phyloP scores from a whole-genome alignment of 23 tunicate species.

The Halocynthia aurantium region DNA sequence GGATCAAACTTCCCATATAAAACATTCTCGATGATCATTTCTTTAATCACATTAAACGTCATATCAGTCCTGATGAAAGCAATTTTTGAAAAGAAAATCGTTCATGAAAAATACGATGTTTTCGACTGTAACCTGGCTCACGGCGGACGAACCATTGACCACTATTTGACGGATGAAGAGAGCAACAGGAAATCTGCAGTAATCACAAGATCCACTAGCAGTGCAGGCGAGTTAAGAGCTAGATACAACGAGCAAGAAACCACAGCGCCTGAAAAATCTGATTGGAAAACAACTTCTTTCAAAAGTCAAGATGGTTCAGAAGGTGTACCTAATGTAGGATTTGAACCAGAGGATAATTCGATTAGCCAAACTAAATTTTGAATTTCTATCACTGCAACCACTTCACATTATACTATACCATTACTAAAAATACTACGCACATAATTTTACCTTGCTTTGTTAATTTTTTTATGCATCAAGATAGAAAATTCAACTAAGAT shows the following conservation, averaged over 20 bases:
- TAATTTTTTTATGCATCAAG: too few species aligned
- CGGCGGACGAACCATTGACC: constrained; percentile 40
- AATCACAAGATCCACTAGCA: constrained; percentile 6
- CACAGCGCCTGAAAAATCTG: neutral
- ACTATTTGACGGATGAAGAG: constrained; percentile 15
- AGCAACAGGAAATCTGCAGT: too few species aligned
- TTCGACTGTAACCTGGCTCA: constrained; percentile 35
- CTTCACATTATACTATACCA: too few species aligned
- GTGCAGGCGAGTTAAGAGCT: constrained; percentile 12
- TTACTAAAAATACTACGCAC: too few species aligned
- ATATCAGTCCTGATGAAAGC: constrained; percentile 14
- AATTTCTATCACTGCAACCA: too few species aligned
- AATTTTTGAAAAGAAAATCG: constrained; percentile 20
- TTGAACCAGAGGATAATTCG: constrained; percentile 4
- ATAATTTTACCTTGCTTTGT: too few species aligned
- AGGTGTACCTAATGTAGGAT: constrained; percentile 22
- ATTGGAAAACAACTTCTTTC: constrained; percentile 14
- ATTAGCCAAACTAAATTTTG: too few species aligned
- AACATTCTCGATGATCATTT: constrained; percentile 43
- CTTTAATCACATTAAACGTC: constrained; percentile 21
- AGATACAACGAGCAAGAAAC: constrained; percentile 15
- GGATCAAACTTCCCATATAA: constrained; percentile 37
- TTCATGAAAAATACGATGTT: constrained; percentile 27
- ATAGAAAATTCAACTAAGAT: too few species aligned
- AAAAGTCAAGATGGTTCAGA: neutral